Evolutionary conservation across 2,113 vertebrate genomes (phyloP).

Genomic region (Balaeniceps rex): DNA sequence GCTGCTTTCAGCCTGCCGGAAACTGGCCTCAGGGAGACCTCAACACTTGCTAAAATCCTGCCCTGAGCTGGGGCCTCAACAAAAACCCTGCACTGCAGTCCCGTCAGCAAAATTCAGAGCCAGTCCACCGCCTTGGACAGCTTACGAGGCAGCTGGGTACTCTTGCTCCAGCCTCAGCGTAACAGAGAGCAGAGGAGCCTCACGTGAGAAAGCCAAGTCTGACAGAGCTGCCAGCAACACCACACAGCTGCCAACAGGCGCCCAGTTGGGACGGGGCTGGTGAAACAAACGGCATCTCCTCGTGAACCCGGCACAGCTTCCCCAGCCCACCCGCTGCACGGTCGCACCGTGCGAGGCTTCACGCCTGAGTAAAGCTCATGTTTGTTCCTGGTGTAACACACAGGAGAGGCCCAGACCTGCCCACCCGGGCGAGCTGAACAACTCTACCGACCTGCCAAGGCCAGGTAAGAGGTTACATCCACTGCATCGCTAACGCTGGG

Average conservation of each 20-base stretch:
- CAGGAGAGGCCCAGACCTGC: not conserved
- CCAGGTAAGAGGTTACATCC: not conserved
- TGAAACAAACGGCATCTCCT: not conserved
- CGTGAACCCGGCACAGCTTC: rapidly evolving
- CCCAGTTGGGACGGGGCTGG: not conserved
- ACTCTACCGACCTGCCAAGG: not conserved
- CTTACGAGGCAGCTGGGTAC: not conserved
- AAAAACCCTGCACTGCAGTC: not conserved
- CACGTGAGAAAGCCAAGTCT: not conserved
- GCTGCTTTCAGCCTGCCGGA: slow-evolving; percentile 24
- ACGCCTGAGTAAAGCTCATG: rapidly evolving
- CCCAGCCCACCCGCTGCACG: not conserved
- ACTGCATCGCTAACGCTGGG: rapidly evolving
- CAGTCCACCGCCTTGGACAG: not conserved
- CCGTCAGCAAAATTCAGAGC: slow-evolving; percentile 14
- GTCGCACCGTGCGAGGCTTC: rapidly evolving
- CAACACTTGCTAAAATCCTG: slow-evolving; percentile 35
- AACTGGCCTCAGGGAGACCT: not conserved
- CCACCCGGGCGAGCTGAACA: not conserved
- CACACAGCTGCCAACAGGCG: not conserved
- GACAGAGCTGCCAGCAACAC: not conserved
- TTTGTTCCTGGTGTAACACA: rapidly evolving
- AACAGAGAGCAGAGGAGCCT: not conserved
- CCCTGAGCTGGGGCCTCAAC: not conserved
- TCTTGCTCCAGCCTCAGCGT: not conserved